Evolutionary conservation across 2,888 invertebrate genomes (phyloP), one percentile per base, ranked within the genome.

Genomic region (Parnassius orleans): DNA sequence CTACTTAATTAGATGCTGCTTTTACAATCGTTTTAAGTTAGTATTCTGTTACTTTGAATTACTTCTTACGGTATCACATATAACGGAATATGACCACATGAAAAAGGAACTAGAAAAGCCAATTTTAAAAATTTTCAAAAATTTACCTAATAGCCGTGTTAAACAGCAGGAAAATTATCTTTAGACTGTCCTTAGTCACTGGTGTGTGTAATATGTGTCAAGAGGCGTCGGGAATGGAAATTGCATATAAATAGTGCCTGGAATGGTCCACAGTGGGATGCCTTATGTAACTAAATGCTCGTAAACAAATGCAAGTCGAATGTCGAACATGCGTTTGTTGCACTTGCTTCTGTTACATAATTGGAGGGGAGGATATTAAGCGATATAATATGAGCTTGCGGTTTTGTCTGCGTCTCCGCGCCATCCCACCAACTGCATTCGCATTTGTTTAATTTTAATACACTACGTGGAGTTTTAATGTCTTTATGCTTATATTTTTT

Each of bases 201-300:
- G 79, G 77, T 78, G 76, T 79, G 80, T 77, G 77, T 80, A 76
- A 81, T 81, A 81, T 84, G 84, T 86, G 87, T 86, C 84, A 85
- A 82, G 78, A 64, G 68, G 75, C 76, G 79, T 76, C 80, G 74
- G 78, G 80, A 82, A 84, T 83, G 85, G 84, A 86, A 86, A 84
- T 82, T 81, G 82, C 75, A 75, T 86, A 87, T 87, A 86, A 87
- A 88, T 86, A 85, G 84, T 81, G 74, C 71, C 74, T 75, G 77
- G 78, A 79, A 78, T 72, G 70, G 69, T 74, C 74, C 70, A 72
- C 77, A 80, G 78, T 81, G 79, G 80, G 79, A 77, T 80, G 78
- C 73, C 81, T 88, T 86, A 87, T 85, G 84, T 83, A 87, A 87
- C 79, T 64, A 77, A 71, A 72, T 78, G 74, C 79, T 83, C 83